Evolutionary conservation across 2,113 vertebrate genomes (phyloP).

Genomic region (Himantopus leucocephalus): DNA sequence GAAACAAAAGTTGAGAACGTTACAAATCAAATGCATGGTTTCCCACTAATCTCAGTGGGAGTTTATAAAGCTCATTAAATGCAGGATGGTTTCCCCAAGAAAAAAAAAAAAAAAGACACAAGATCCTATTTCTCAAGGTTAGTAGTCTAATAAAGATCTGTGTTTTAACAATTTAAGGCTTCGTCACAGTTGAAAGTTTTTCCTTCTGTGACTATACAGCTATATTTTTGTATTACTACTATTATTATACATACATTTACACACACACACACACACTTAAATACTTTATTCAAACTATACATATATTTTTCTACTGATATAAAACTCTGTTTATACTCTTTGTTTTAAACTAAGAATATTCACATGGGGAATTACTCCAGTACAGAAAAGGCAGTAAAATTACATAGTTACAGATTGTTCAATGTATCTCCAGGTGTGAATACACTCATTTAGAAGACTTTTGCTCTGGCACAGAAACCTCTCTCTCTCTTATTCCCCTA

Average conservation of each 20-base stretch:
- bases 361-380: not conserved
- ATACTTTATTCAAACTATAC: not conserved
- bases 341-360: not conserved
- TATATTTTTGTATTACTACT: not conserved
- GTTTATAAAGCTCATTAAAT: not conserved
- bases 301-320: not conserved
- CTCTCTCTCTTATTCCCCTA: not conserved
- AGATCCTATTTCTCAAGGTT: not conserved
- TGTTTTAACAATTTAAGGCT: not conserved
- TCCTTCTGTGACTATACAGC: not conserved
- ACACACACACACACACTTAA: not conserved
- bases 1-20: not conserved
- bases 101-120: not conserved
- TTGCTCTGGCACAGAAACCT: not conserved
- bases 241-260: not conserved
- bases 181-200: not conserved
- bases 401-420: not conserved
- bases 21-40: not conserved
- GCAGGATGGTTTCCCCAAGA: not conserved
- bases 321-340: not conserved
- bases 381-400: conserved; percentile 29
- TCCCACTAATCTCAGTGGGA: not conserved
- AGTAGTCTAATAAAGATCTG: not conserved
- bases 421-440: not conserved
- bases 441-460: not conserved